Base-by-base conservation (phyloP, 2,888 invertebrate species). In the Entomobrya proxima region DNA sequence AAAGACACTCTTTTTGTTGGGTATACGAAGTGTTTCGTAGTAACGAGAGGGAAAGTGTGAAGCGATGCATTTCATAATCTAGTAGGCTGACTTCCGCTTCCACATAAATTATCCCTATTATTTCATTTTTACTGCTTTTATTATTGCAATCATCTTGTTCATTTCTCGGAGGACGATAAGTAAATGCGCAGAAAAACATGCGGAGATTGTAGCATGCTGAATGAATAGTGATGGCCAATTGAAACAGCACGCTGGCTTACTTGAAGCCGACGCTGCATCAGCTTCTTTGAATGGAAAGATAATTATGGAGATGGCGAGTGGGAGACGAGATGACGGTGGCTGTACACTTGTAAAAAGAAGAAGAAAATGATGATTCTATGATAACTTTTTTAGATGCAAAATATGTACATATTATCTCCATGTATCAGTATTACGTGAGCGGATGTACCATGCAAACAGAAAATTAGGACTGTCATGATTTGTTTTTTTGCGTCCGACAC, bases 91-190 rank as follows among this genome's bases (percentile, higher is more conserved):
- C 18, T 21, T 61, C 11, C 13, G 2, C 40, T 40, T 40, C 40
- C 40, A n/a, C n/a, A 18, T 35, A 64, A 64, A 64, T 64, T 64
- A 64, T 64, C 37, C 2, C 35, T n/a, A 35, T 21, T n/a, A 52
- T 52, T 52, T 52, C 7, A 18, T 52, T 3, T 27, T 27, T 58
- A 32, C 58, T 30, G 2, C 9, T 4, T 9, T 69, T 27, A 69
- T 69, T 69, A 69, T 69, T 69, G 69, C 69, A 44, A 27, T 69
- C 64, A 69, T 69, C 67, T 40, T 69, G 64, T 44, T 40, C 64
- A 32, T 64, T 64, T 32, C 21, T 52, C 3, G 32, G 18, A 21
- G 27, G 6, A n/a, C n/a, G n/a, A n/a, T n/a, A n/a, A n/a, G n/a
- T 15, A 44, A 44, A 44, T 44, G n/a, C 13, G 44, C 44, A 44